A percentile compares a stretch with the other conserved stretches of the same genome.
These are phyloP conservation scores for Athalia circularis DNA, from an alignment of 2,888 invertebrate genomes.

Conservation along the genomic window DNA sequence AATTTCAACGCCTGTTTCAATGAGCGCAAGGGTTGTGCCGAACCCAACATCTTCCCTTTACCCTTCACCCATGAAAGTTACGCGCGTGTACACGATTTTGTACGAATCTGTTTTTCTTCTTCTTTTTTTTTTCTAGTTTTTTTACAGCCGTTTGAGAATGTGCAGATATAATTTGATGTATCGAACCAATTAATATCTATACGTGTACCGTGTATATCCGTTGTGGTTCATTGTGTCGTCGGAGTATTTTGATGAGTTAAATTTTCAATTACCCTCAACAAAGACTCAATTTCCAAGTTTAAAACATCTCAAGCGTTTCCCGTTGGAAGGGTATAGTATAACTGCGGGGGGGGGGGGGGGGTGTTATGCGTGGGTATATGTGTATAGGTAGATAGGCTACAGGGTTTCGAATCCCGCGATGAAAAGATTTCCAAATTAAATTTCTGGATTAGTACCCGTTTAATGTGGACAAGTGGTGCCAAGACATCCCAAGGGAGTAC, in stretches of 20 bases:
- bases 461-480: conserved; percentile 70
- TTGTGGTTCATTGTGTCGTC: neutral
- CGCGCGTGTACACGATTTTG: too few species aligned
- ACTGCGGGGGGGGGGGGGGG: conserved; percentile 40
- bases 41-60: too few species aligned
- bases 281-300: conserved; percentile 71
- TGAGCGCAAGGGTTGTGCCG: conserved; percentile 43
- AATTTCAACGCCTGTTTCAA: conserved; percentile 52
- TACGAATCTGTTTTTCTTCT: too few species aligned
- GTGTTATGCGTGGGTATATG: neutral
- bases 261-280: conserved; percentile 73
- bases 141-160: too few species aligned
- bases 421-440: conserved; percentile 74
- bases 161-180: neutral
- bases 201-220: too few species aligned
- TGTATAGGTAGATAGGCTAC: too few species aligned
- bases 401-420: conserved; percentile 45
- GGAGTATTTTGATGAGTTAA: conserved; percentile 56
- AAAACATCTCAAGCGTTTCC: conserved; percentile 61
- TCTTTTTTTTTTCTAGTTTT: too few species aligned
- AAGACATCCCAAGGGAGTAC: conserved; percentile 71
- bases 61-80: too few species aligned
- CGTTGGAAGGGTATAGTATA: neutral
- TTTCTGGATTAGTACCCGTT: conserved; percentile 73
- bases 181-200: neutral